phyloP scores from a whole-genome alignment of 2,113 vertebrate species.

The Eudyptes chrysolophus region DNA sequence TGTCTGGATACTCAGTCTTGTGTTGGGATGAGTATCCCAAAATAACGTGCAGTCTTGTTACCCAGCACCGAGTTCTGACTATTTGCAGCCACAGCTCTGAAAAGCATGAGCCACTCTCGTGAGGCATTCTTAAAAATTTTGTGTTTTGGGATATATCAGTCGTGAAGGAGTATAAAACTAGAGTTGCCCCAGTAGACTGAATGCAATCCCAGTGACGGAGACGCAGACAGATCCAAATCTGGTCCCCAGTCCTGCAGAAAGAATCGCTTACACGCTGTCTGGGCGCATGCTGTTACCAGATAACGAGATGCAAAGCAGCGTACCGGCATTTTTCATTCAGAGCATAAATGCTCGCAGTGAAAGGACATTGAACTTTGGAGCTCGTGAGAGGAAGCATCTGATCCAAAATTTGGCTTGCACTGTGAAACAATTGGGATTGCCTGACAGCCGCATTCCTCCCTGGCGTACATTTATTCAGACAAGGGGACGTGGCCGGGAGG shows the following conservation, averaged over 20 bases:
- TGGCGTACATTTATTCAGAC: rapidly evolving
- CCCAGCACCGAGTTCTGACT: background rate
- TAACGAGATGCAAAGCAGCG: background rate
- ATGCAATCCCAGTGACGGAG: background rate
- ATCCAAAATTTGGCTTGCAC: background rate
- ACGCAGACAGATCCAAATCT: background rate
- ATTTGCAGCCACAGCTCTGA: background rate
- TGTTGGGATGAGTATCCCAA: background rate
- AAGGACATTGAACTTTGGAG: background rate
- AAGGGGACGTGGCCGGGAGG: rapidly evolving
- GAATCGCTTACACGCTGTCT: constrained; percentile 28
- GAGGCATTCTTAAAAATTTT: rapidly evolving
- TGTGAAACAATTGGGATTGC: background rate
- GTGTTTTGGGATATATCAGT: rapidly evolving
- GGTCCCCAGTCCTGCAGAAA: background rate
- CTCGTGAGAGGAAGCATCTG: background rate
- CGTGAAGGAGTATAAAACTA: rapidly evolving
- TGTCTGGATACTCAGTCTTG: background rate
- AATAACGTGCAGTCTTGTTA: background rate
- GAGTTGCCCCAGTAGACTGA: background rate
- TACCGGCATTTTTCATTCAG: background rate
- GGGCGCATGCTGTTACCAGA: background rate
- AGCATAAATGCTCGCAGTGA: background rate
- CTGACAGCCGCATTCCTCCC: background rate
- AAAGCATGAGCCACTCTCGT: rapidly evolving